Percentiles rank a stretch among this genome's conserved stretches.
Conservation (phyloP, 37 sponge, comb jelly and placozoan genomes). For the Ianthella basta region DNA sequence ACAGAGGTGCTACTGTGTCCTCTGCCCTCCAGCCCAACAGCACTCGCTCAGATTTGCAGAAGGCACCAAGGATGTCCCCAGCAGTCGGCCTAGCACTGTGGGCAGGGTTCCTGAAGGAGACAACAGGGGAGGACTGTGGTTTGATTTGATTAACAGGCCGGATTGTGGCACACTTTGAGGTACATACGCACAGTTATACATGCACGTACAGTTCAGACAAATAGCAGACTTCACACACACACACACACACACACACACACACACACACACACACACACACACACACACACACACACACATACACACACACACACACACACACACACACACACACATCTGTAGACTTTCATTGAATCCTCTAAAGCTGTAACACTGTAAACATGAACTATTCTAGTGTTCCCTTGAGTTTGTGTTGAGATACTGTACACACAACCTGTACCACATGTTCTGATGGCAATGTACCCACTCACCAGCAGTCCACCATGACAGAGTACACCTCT, state of each 20-base stretch:
- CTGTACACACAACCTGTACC: too few relatives aligned
- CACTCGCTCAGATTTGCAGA: conserved; percentile 25
- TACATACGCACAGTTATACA: too few relatives aligned
- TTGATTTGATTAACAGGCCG: too few relatives aligned
- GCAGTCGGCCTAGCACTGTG: conserved; percentile 11
- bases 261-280: conserved; percentile 3
- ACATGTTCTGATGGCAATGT: too few relatives aligned
- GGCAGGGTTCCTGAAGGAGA: too few relatives aligned
- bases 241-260: conserved; percentile 13
- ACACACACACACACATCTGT: background rate
- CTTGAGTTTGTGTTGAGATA: too few relatives aligned
- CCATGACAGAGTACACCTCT: conserved; percentile 23
- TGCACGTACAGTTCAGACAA: background rate
- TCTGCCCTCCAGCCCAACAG: conserved; percentile 19
- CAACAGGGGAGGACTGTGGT: too few relatives aligned
- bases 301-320: too few relatives aligned
- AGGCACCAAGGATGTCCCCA: conserved; percentile 1
- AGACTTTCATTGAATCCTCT: background rate
- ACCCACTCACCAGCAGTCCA: conserved; percentile 21
- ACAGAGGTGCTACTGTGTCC: background rate
- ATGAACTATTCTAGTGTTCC: too few relatives aligned
- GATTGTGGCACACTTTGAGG: too few relatives aligned
- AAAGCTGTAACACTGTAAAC: too few relatives aligned
- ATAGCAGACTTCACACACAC: background rate
- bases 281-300: background rate